phyloP scores from a whole-genome alignment of 92 coral and sea anemone species.

The Porites lobata region DNA sequence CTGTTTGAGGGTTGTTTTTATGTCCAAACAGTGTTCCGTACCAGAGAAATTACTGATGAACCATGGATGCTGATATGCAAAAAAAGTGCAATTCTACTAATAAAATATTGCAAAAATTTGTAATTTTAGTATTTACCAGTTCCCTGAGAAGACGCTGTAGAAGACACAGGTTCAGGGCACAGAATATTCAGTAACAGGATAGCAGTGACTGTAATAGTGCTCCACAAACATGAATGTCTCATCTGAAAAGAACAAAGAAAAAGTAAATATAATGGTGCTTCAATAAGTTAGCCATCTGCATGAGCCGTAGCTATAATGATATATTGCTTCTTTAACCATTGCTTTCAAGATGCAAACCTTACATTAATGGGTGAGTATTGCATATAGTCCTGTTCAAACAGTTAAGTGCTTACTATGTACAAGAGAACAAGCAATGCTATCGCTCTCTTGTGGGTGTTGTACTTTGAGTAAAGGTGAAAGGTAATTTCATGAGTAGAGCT shows the following conservation, averaged over 20 bases:
- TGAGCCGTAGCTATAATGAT: no score
- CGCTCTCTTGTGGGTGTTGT: not conserved
- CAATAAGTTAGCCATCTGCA: not conserved
- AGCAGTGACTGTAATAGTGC: slow-evolving; percentile 1
- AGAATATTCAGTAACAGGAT: not conserved
- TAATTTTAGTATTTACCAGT: not conserved
- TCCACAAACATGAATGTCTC: slow-evolving; percentile 41
- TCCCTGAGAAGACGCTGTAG: not conserved
- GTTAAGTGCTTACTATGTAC: no score
- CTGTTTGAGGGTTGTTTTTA: no score
- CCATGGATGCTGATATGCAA: no score
- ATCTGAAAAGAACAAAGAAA: slow-evolving; percentile 23
- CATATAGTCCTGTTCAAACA: not conserved
- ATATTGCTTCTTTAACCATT: not conserved
- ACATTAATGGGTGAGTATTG: not conserved
- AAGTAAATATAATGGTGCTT: not conserved
- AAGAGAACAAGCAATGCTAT: not conserved
- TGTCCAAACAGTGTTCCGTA: no score
- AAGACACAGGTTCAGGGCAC: not conserved
- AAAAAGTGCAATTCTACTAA: no score
- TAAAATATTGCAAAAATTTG: not conserved
- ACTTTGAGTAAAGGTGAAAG: slow-evolving; percentile 11
- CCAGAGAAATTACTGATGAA: no score
- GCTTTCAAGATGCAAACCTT: not conserved
- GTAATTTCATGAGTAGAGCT: not conserved